Conservation (phyloP, 2,113 vertebrate species). For the Anseranas semipalmata region DNA sequence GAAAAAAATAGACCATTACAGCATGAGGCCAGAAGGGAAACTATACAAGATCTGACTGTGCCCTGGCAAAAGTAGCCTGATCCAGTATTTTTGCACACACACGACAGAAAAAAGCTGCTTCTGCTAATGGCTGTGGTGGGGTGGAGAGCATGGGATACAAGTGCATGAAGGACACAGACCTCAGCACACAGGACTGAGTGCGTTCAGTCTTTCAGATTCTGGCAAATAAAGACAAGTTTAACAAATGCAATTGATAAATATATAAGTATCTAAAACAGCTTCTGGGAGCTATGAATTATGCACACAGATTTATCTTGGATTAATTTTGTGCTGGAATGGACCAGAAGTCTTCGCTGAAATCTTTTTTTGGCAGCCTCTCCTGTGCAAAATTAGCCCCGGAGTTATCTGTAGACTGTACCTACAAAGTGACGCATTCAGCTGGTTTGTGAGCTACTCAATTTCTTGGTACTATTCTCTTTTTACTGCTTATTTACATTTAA, state of each 20-base stretch:
- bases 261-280: background rate
- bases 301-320: background rate
- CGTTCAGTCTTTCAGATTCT: accelerated
- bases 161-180: accelerated
- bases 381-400: background rate
- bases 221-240: background rate
- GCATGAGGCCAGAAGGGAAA: background rate
- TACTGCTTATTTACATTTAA: background rate
- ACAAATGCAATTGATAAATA: background rate
- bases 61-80: background rate
- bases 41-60: background rate
- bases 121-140: background rate
- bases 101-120: background rate
- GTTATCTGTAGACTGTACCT: background rate
- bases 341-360: background rate
- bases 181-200: background rate
- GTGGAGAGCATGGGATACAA: background rate
- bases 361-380: background rate
- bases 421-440: background rate
- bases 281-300: background rate
- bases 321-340: constrained; percentile 11
- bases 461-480: background rate
- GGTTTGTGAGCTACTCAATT: background rate
- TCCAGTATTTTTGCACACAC: background rate
- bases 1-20: background rate